Conservation (phyloP, 2,797 vertebrate genomes). For the Lagodon rhomboides region DNA sequence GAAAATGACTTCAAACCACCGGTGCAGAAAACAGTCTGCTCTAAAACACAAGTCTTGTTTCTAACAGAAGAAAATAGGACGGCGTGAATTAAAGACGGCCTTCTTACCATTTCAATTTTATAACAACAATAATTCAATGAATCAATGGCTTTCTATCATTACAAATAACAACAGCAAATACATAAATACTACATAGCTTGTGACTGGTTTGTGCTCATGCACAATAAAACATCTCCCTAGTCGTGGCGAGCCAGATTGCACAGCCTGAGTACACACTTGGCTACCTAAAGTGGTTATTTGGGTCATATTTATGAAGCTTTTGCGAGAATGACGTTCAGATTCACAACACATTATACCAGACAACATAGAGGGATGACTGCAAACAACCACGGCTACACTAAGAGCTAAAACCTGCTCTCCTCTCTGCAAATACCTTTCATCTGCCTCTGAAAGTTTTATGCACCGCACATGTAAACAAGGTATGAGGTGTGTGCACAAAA, state of each 20-base stretch:
- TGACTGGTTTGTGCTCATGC: neutral
- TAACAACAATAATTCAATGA: neutral
- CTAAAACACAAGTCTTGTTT: neutral
- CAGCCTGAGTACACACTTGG: neutral
- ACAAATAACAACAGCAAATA: neutral
- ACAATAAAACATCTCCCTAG: too few relatives aligned
- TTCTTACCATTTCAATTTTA: neutral
- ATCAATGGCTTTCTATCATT: neutral
- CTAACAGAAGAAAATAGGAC: neutral
- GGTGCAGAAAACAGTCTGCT: neutral
- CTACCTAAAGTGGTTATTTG: neutral
- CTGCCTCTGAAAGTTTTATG: constrained; percentile 39
- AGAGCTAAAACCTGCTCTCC: constrained; percentile 21
- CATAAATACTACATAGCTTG: neutral
- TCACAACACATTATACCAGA: neutral
- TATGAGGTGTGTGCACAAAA: constrained; percentile 20
- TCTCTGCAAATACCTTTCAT: constrained; percentile 5
- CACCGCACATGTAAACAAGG: constrained; percentile 41
- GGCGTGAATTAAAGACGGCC: neutral
- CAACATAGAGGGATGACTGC: neutral
- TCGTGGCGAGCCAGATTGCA: neutral
- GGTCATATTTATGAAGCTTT: neutral
- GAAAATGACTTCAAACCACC: constrained; percentile 4
- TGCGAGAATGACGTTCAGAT: neutral
- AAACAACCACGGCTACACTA: neutral